phyloP scores from a whole-genome alignment of 2,113 vertebrate genomes.

The Rostratula benghalensis region DNA sequence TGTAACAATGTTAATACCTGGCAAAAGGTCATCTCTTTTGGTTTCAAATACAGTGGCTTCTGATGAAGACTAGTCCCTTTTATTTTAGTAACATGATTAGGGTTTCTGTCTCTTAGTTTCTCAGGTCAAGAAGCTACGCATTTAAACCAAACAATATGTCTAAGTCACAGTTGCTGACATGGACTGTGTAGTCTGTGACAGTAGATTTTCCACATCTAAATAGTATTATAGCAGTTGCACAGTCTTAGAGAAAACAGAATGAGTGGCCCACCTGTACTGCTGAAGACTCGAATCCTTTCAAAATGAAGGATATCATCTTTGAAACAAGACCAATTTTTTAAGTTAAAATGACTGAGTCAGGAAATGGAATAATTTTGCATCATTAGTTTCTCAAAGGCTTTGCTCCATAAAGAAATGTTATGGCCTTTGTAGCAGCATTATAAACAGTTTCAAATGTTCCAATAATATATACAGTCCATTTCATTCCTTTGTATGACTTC shows the following conservation, averaged over 20 bases:
- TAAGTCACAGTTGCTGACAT: background rate
- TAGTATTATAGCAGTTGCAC: background rate
- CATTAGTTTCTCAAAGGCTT: background rate
- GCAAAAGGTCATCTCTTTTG: background rate
- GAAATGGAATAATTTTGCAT: background rate
- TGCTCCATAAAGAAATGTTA: background rate
- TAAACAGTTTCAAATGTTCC: background rate
- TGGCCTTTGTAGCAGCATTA: background rate
- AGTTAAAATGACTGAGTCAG: background rate
- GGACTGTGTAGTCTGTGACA: background rate
- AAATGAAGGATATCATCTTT: background rate
- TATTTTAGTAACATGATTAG: background rate
- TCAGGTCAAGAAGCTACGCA: background rate
- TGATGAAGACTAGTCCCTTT: background rate
- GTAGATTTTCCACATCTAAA: background rate
- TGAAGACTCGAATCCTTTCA: background rate
- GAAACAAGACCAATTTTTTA: background rate
- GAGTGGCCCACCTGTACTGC: background rate
- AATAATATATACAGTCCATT: background rate
- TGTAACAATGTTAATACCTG: background rate
- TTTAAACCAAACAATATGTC: background rate
- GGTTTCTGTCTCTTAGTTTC: background rate
- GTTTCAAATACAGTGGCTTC: background rate
- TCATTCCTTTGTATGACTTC: background rate
- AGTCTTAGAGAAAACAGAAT: background rate